Conservation (phyloP, 2,797 vertebrate species). For the Acridotheres tristis region DNA sequence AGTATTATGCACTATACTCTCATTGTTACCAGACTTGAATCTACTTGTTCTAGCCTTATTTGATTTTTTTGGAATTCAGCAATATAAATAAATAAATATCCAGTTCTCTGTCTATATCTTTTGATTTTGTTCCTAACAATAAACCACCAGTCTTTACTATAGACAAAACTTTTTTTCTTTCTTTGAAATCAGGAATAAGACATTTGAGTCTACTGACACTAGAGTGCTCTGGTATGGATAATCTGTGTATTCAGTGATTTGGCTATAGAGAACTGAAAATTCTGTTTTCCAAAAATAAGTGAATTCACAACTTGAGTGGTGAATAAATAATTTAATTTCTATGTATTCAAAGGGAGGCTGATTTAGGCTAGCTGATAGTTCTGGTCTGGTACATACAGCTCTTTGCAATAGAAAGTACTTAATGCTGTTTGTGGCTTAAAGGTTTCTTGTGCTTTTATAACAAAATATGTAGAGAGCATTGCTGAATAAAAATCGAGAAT, state of each 20-base stretch:
- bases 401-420: neutral
- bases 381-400: neutral
- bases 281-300: neutral
- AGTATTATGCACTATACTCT: neutral
- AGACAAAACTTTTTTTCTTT: neutral
- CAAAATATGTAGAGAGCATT: neutral
- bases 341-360: neutral
- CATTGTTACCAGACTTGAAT: neutral
- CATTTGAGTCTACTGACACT: neutral
- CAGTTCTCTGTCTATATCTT: neutral
- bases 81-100: neutral
- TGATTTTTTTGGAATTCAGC: neutral
- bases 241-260: neutral
- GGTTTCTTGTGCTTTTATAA: neutral
- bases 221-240: neutral
- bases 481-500: neutral
- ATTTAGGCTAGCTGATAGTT: neutral
- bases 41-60: neutral
- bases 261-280: neutral
- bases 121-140: neutral
- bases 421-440: neutral
- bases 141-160: neutral
- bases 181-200: neutral
- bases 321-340: neutral
- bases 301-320: neutral